Base-by-base conservation (phyloP, 2,888 invertebrate species). In the Dasypolia templi region DNA sequence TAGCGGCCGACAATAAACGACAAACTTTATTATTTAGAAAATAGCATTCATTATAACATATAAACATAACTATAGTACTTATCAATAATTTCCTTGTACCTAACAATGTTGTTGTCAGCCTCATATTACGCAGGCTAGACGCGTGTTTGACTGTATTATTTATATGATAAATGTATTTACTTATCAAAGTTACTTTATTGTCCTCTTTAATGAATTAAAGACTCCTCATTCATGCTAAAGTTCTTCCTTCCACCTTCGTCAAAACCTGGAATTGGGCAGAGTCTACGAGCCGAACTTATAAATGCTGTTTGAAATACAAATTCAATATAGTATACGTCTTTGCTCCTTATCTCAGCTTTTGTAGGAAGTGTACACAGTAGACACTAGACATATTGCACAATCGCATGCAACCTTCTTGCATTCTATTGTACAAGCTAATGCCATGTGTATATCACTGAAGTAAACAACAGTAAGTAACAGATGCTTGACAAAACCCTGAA, bases 11-110 rank as follows among this genome's bases (percentile, higher is more conserved):
- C 55, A 42, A n/a, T 68, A 61, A 80, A 76, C 72, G 32, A 51
- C 65, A 69, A 39, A 56, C 19, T 44, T 56, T 32, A 58, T 76
- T 49, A 63, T 69, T 69, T 53, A 67, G 64, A 64, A 64, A 58
- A 68, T 68, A 61, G 42, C 59, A 26, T 42, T 46, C 14, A 67
- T 76, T 64, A 56, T 29, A 51, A 59, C 35, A n/a, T n/a, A n/a
- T n/a, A n/a, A n/a, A n/a, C n/a, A 44, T 67, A 49, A n/a, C 19
- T 51, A 22, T 53, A 32, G 26, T 72, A 61, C 55, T 64, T 65
- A 58, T 72, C 11, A 72, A 56, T 53, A 72, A 56, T 59, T 68
- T 61, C 39, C 59, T 64, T 68, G 46, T 39, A 51, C 49, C 42
- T n/a, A 39, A 49, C 35, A 42, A 58, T 82, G 51, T 68, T 53